phyloP scores from a whole-genome alignment of 2,113 vertebrate genomes.

The Tachysurus fulvidraco region DNA sequence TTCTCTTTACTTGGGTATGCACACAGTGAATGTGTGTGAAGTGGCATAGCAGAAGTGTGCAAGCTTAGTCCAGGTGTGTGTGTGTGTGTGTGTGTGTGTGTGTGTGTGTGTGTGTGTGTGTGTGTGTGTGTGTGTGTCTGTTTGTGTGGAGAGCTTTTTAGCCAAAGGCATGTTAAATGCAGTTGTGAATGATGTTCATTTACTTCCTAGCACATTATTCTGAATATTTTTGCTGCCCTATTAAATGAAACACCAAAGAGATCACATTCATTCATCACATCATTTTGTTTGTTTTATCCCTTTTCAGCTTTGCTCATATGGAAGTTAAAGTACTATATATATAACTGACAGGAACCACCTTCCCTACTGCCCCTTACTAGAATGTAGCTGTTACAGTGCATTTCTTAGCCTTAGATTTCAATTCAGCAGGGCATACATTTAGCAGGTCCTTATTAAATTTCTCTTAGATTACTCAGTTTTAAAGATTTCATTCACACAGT shows the following conservation, averaged over 20 bases:
- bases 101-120: neutral
- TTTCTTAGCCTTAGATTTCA: constrained; percentile 11
- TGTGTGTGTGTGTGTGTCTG: constrained; percentile 26
- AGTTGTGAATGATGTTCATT: neutral
- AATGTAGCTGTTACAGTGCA: constrained; percentile 19
- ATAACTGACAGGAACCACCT: neutral
- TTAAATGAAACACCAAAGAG: neutral
- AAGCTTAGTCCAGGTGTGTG: constrained; percentile 34
- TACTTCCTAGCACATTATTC: neutral
- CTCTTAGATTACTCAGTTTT: constrained; percentile 31
- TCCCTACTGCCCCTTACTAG: neutral
- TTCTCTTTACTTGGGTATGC: constrained; percentile 34
- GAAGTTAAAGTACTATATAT: neutral
- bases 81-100: neutral
- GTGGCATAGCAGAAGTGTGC: constrained; percentile 33
- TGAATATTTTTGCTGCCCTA: neutral
- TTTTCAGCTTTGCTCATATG: neutral
- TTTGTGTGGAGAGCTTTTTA: constrained; percentile 23
- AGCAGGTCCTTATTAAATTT: constrained; percentile 27
- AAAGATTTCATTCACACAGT: constrained; percentile 42
- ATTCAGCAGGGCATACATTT: constrained; percentile 27
- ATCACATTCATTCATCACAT: neutral
- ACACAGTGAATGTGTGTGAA: constrained; percentile 33
- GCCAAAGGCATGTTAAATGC: neutral
- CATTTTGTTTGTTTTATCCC: neutral